A percentile compares a stretch with the other conserved stretches of the same genome.
Evolutionary conservation across 2,888 invertebrate genomes (phyloP).

Genomic region (Coelinius sp.): DNA sequence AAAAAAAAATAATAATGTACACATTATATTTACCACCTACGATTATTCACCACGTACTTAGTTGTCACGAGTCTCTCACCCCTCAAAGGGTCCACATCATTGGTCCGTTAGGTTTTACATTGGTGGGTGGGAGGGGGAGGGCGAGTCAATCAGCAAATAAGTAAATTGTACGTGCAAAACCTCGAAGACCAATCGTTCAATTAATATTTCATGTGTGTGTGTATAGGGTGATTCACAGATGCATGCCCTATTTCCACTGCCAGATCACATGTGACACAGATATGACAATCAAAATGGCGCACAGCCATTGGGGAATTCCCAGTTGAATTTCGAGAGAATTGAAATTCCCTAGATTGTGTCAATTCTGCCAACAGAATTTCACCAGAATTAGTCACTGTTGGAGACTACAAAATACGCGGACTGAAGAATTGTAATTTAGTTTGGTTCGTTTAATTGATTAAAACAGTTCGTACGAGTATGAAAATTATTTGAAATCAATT

Average conservation of each 20-base stretch:
- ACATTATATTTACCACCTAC: slow-evolving; percentile 18
- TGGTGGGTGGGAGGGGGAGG: too few relatives aligned
- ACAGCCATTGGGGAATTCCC: too few relatives aligned
- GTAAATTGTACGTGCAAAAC: not conserved
- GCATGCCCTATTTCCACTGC: not conserved
- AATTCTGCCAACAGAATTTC: too few relatives aligned
- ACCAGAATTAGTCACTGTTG: too few relatives aligned
- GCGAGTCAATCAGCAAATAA: not conserved
- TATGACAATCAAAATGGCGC: not conserved
- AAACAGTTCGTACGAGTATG: not conserved
- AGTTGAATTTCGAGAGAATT: too few relatives aligned
- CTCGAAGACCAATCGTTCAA: not conserved
- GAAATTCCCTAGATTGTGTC: too few relatives aligned
- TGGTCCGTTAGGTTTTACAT: not conserved
- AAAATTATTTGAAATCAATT: not conserved
- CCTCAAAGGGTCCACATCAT: not conserved
- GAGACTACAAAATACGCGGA: too few relatives aligned
- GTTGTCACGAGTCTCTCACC: slow-evolving; percentile 13
- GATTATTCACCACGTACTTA: slow-evolving; percentile 14
- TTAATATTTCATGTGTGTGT: not conserved
- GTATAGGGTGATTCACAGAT: not conserved
- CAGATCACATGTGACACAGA: not conserved
- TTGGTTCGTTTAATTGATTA: too few relatives aligned
- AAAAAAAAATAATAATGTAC: not conserved
- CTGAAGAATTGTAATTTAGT: too few relatives aligned